Evolutionary conservation across 2,797 vertebrate genomes (phyloP), one percentile per base, ranked within the genome.

Genomic region (Lacerta viridis): DNA sequence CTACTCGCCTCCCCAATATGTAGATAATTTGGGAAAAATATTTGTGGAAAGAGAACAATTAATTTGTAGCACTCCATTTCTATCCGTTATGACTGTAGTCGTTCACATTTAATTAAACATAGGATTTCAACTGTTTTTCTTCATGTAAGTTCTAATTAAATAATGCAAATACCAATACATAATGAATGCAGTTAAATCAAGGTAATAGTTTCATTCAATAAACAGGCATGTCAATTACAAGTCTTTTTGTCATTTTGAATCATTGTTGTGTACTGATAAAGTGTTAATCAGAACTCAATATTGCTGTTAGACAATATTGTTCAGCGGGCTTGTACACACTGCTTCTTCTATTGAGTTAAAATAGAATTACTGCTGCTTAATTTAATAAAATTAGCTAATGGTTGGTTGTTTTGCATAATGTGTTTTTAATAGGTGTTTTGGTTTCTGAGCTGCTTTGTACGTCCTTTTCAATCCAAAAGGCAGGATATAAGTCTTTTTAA

Each of bases 281-380:
- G 55, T 80, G 68, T 82, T 59, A 74, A 87, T 82, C 69, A 82
- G 36, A 80, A 80, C 18, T 61, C 41, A 81, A 66, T 7, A 61
- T 27, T 64, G 3, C 4, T 82, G 69, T 43, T 75, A 82, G 6
- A 17, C 50, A 64, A 81, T 61, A 72, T 87, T 72, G 33, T 79
- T 71, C 36, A 43, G 50, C 41, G 84, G 27, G 72, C 23, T 72
- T 71, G 15, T 50, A 39, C 78, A 80, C 39, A 15, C 29, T 80
- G 23, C 79, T 90, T 86, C 79, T 83, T 86, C 79, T 83, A 79
- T 17, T 86, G 29, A 85, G 79, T 90, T 91, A 87, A 81, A 89
- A 74, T 61, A 91, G 79, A 80, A 91, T 88, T 77, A 88, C 41
- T 33, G 68, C 2, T 82, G 59, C 36, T 76, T 27, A 68, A 39